Base-by-base conservation (phyloP, 2,113 vertebrate species). In the Pantherophis guttatus region DNA sequence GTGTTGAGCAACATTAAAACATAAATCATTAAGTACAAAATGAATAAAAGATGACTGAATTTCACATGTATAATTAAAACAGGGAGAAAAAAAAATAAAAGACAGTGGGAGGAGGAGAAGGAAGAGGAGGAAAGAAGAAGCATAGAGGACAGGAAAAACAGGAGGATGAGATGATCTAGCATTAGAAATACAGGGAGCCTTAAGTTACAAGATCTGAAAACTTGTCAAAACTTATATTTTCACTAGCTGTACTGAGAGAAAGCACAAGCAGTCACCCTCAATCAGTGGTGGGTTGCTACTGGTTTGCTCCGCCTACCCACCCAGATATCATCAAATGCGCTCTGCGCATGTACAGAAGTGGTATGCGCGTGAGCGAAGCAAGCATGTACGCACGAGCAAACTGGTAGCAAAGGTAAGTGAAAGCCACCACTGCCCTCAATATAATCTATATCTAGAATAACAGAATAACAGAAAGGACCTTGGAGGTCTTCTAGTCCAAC, bases 21-120 rank as follows among this genome's bases (percentile, higher is more conserved):
- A 95, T 96, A 96, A 96, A 96, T 55, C 89, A 96, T 95, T 90
- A 96, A 96, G 96, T 59, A 89, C 94, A 92, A 96, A 97, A 94
- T 94, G 8, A 33, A 94, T 92, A 96, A 96, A 95, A 95, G 90
- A 95, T 87, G 92, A 95, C 95, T 95, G 93, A 93, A 90, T 65
- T 94, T 70, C 70, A 95, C n/a, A 93, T 95, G 93, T 95, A 95
- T 95, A 96, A 96, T 93, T 96, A 94, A 97, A 95, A 93, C 48
- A 39, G 62, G 94, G 94, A 91, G 29, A 1, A 7, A 92, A 5
- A 5, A 7, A 92, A 55, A 55, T n/a, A 91, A 50, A 89, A 52
- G 62, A 23, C 33, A 81, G 17, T 44, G 33, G 54, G 89, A 21
- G 24, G 23, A 33, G 26, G 15, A n/a, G 44, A 33, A 90, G 11